Conservation (phyloP, 1,140 invertebrate species). For the Zaprionus capensis region DNA sequence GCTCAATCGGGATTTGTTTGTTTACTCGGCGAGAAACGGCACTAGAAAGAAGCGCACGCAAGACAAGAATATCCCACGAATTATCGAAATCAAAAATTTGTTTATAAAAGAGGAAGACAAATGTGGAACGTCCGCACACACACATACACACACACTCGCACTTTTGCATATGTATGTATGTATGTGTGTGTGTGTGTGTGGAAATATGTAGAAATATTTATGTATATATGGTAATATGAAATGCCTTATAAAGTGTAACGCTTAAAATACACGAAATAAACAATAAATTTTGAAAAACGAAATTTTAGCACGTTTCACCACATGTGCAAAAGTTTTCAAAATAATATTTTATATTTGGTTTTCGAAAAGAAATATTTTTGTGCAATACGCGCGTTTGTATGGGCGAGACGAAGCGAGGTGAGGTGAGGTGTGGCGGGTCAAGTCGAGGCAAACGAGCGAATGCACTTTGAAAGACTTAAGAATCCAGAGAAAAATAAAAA, state of each 20-base stretch:
- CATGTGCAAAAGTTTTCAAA: constrained; percentile 80
- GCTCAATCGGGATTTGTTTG: constrained; percentile 75
- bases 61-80: constrained; percentile 72
- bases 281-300: constrained; percentile 72
- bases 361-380: constrained; percentile 1
- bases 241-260: constrained; percentile 74
- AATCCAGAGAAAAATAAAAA: constrained; percentile 35
- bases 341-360: constrained; percentile 26
- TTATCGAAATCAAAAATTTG: constrained; percentile 74
- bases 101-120: constrained; percentile 82
- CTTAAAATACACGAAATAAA: constrained; percentile 77
- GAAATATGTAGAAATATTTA: constrained; percentile 15
- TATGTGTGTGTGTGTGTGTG: neutral
- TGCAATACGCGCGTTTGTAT: neutral
- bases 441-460: neutral
- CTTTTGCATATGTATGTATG: neutral
- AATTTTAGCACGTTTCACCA: constrained; percentile 78
- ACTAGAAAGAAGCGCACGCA: constrained; percentile 78
- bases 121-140: constrained; percentile 71
- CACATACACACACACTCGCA: constrained; percentile 19
- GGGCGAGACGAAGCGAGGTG: neutral
- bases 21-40: constrained; percentile 69
- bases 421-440: too few species aligned
- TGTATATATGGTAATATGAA: constrained; percentile 48
- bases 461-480: constrained; percentile 17